These are phyloP conservation scores for Dufourea novaeangliae DNA, from an alignment of 1,140 invertebrate genomes.

Conservation along the genomic window DNA sequence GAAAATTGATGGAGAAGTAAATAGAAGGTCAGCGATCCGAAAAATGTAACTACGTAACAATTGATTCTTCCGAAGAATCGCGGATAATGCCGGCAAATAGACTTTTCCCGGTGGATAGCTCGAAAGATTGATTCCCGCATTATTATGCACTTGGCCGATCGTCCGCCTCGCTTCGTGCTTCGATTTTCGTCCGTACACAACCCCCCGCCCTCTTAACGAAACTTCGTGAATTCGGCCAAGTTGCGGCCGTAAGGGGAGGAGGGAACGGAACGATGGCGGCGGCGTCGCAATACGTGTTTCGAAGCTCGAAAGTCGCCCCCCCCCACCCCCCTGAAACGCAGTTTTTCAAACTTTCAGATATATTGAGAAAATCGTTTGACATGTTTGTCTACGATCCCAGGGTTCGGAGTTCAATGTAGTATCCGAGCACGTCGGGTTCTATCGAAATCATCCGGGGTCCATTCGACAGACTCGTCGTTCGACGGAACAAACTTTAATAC, in stretches of 20 bases:
- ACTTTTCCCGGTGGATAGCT: neutral
- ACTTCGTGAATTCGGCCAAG: conserved; percentile 24
- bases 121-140: neutral
- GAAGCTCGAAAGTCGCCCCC: conserved; percentile 14
- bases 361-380: conserved; percentile 15
- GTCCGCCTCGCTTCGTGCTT: neutral
- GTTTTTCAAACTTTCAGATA: conserved; percentile 23
- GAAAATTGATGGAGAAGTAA: neutral
- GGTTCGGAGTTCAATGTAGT: conserved; percentile 2
- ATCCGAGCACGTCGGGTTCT: conserved; percentile 2
- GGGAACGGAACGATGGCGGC: too few relatives aligned
- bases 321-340: neutral
- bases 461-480: conserved; percentile 2
- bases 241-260: conserved; percentile 2
- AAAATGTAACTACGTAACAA: neutral
- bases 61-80: neutral
- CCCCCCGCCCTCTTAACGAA: neutral
- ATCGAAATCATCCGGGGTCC: conserved; percentile 13
- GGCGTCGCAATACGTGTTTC: conserved; percentile 16
- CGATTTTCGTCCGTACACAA: conserved; percentile 6
- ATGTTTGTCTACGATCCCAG: conserved; percentile 35
- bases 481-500: conserved; percentile 8
- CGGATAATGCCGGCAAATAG: too few relatives aligned
- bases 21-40: neutral
- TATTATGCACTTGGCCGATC: neutral